Evolutionary conservation across 2,113 vertebrate species (phyloP), one percentile per base, ranked within the genome.

Genomic region (Fulmarus glacialis): DNA sequence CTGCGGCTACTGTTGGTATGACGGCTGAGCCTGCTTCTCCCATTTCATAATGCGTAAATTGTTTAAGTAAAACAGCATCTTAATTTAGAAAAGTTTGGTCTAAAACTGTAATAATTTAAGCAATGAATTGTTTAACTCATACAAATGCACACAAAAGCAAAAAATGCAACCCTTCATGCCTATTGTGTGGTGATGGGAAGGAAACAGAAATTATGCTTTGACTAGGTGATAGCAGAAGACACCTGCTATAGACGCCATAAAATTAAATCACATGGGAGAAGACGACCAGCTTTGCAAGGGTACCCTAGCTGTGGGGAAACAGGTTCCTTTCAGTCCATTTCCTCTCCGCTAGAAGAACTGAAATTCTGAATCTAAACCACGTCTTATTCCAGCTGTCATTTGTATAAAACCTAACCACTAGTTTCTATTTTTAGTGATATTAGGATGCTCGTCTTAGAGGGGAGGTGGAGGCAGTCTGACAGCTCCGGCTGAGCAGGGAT

Each of bases 41-140:
- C 22, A 0, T 23, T 15, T 32, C 2, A 0, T 17, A 16, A 8
- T 1, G 2, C n/a, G 11, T 20, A 34, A 38, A 17, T 4, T 21
- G 17, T 17, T 84, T 29, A 22, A 20, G 32, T 12, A 21, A 56
- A 89, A 36, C 55, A 58, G 19, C 18, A 13, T 18, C 38, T 58
- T 2, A 0, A 5, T 13, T 55, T 50, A 36, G 45, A 55, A 26
- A 40, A 34, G 6, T 12, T 10, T 6, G 26, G 27, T 42, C 48
- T 58, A 63, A 63, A 85, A 50, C 43, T 0, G 0, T 18, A 62
- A 24, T 53, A 48, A 70, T 34, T 71, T 50, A 21, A 71, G 40
- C 30, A 56, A 53, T 60, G 2, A 34, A 38, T 56, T 73, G 13
- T 48, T 80, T 40, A 53, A 47, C 30, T 88, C 13, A 13, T 27